phyloP scores from a whole-genome alignment of 2,113 vertebrate genomes.

The Glareola pratincola region DNA sequence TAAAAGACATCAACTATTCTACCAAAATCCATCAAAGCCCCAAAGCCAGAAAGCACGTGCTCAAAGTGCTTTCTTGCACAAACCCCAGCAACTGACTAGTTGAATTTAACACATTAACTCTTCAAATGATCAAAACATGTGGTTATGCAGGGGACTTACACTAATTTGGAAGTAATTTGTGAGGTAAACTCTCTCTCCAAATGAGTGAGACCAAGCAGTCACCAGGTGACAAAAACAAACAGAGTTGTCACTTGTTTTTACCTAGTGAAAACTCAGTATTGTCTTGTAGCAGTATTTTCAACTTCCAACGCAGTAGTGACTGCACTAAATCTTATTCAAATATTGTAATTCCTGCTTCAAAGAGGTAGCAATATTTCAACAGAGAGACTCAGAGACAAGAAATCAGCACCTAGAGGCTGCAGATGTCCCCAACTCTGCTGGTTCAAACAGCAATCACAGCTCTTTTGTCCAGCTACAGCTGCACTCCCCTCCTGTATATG shows the following conservation, averaged over 20 bases:
- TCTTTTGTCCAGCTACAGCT: neutral
- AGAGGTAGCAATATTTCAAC: neutral
- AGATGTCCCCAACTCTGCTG: neutral
- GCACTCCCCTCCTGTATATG: fast-evolving
- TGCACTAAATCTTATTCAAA: neutral
- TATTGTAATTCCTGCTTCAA: neutral
- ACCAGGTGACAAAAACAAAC: too few relatives aligned
- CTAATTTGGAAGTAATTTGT: neutral
- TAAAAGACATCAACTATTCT: neutral
- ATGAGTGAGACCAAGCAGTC: neutral
- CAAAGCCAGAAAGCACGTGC: neutral
- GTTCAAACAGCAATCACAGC: fast-evolving
- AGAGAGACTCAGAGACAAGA: neutral
- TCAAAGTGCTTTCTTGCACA: neutral
- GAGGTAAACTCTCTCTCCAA: neutral
- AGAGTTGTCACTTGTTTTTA: too few relatives aligned
- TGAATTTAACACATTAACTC: neutral
- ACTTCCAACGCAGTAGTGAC: neutral
- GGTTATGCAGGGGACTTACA: neutral
- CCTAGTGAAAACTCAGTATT: neutral
- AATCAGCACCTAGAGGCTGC: neutral
- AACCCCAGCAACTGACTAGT: neutral
- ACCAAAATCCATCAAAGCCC: neutral
- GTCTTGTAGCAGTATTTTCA: neutral
- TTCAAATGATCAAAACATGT: neutral